These are phyloP conservation scores for Venusia cambrica DNA, from an alignment of 2,888 invertebrate species.

Conservation along the genomic window DNA sequence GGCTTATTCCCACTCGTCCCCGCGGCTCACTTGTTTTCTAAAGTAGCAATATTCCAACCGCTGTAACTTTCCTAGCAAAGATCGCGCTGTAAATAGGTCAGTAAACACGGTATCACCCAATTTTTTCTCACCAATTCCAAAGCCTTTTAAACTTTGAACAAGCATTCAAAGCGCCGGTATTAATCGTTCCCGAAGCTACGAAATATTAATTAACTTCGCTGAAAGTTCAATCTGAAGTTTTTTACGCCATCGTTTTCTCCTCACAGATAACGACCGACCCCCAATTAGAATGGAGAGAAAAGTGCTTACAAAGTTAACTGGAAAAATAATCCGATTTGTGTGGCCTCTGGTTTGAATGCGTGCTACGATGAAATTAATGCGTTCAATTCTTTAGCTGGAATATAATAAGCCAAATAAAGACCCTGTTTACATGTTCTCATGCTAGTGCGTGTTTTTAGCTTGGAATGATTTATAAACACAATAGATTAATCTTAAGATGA, in stretches of 20 bases:
- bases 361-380: no score
- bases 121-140: conserved; percentile 9
- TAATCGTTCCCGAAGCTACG: conserved; percentile 12
- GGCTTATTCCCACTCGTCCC: no score
- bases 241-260: conserved; percentile 13
- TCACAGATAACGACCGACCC: conserved; percentile 19
- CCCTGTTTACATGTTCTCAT: no score
- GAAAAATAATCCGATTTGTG: conserved; percentile 28
- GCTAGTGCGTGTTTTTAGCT: no score
- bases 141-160: conserved; percentile 12
- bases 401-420: no score
- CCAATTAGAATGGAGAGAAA: conserved; percentile 22
- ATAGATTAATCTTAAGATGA: no score
- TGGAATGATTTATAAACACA: no score
- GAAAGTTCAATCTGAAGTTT: conserved; percentile 22
- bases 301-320: conserved; percentile 18
- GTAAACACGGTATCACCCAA: background rate
- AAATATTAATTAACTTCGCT: conserved; percentile 22
- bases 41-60: no score
- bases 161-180: conserved; percentile 11
- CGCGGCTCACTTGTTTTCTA: no score
- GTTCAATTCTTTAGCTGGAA: no score
- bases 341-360: no score
- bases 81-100: background rate
- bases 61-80: no score